Percentiles rank a stretch among this genome's conserved stretches.
These are phyloP conservation scores for Zygogramma bicolorata DNA, from an alignment of 2,888 invertebrate species.

Conservation along the genomic window DNA sequence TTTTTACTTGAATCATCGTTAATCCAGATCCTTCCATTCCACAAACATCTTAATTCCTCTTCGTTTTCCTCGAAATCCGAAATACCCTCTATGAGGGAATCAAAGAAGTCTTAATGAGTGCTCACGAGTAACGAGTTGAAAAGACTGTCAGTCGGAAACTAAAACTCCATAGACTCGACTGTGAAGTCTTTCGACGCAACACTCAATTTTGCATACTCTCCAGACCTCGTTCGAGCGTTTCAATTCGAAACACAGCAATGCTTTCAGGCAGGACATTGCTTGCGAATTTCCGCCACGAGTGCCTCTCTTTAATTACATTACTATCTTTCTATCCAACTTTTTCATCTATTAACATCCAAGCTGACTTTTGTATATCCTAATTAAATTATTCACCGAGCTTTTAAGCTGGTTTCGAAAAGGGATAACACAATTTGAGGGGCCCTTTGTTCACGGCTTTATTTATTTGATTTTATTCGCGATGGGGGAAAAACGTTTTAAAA, in stretches of 20 bases:
- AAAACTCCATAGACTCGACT: background rate
- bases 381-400: constrained; percentile 61
- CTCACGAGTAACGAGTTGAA: too few species aligned
- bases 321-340: constrained; percentile 63
- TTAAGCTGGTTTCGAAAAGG: constrained; percentile 43
- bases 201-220: background rate
- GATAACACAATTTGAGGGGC: constrained; percentile 42
- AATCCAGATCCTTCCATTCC: too few species aligned
- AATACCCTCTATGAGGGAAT: too few species aligned
- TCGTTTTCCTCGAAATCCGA: too few species aligned
- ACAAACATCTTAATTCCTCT: too few species aligned
- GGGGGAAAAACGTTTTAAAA: constrained; percentile 24
- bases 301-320: constrained; percentile 63
- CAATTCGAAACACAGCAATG: background rate
- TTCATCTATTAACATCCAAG: constrained; percentile 65
- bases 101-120: too few species aligned
- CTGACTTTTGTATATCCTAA: constrained; percentile 64
- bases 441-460: constrained; percentile 43
- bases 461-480: constrained; percentile 40
- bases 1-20: too few species aligned
- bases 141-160: too few species aligned
- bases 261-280: constrained; percentile 2
- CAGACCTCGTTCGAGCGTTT: background rate
- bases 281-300: background rate
- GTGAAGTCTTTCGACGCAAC: background rate